Base-by-base conservation (phyloP, 2,888 invertebrate genomes). In the Andrena camellia region DNA sequence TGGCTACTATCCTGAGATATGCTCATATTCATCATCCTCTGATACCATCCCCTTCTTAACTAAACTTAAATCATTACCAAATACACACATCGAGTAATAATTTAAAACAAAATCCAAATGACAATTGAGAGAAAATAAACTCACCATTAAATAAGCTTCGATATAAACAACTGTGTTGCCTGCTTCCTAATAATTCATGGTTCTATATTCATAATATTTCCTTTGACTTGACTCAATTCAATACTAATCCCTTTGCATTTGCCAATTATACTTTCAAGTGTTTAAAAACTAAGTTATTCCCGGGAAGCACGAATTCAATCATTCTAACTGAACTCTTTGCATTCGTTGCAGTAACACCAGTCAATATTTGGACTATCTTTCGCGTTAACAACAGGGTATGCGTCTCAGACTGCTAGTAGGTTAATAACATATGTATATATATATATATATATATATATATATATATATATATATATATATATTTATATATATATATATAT, bases 351-450 rank as follows among this genome's bases (percentile, higher is more conserved):
- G 86, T 74, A 62, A 70, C 54, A 29, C 70, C 60, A 48, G 35
- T 73, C 35, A 64, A 57, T 63, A 54, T 73, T 75, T 64, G 64
- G 74, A 85, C 64, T 13, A 71, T 54, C 42, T 69, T 67, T 81
- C 60, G 63, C 48, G 63, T 76, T 79, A 68, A 79, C 29, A 69
- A 87, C 83, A 87, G 79, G 79, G 76, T 84, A 87, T 31, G 62
- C 73, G 63, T 80, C 50, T 48, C 26, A n/a, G 66, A 78, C 60
- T 29, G 17, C 68, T 5, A 78, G 81, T 86, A 84, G 6, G 85
- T 77, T 42, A 35, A 31, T 4, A 48, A 57, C 42, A n/a, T 35
- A 60, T 23, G 3, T 52, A 57, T 0, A 8, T 26, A 42, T 1
- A 62, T 26, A 13, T 31, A 42, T 1, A 62, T 26, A 13, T 31